Evolutionary conservation across 2,797 vertebrate species (phyloP).

Genomic region (Sciurus vulgaris): DNA sequence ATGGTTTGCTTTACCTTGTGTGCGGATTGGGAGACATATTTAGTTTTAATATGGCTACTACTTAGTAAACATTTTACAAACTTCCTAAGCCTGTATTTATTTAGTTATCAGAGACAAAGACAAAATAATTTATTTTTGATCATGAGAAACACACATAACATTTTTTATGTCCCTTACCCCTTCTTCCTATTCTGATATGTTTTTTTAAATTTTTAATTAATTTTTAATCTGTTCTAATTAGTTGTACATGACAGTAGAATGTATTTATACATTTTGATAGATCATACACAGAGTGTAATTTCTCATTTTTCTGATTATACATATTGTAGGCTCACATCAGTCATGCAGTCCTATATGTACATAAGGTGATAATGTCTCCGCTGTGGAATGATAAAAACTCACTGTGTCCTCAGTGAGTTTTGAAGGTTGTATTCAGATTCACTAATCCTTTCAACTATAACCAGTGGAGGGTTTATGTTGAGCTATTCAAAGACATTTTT

Average conservation of each 20-base stretch:
- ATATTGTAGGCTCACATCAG: no score
- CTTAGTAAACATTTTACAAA: neutral
- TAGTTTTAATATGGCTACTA: constrained; percentile 23
- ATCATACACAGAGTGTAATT: no score
- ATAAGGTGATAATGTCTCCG: no score
- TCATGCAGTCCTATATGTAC: no score
- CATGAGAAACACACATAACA: neutral
- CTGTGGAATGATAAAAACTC: neutral
- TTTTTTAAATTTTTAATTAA: no score
- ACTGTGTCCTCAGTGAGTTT: neutral
- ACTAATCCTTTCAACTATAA: neutral
- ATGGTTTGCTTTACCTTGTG: constrained; percentile 6
- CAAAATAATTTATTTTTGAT: neutral
- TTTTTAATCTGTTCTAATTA: no score
- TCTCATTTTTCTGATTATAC: no score
- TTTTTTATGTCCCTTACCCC: neutral
- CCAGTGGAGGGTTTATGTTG: neutral
- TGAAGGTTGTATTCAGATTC: no score
- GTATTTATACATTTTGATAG: no score
- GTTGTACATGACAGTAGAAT: no score
- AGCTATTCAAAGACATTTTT: neutral
- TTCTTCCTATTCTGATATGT: neutral
- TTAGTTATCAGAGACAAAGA: neutral
- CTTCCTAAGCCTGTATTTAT: constrained; percentile 23
- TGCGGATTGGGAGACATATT: neutral